Evolutionary conservation across 2,113 vertebrate genomes (phyloP).

Genomic region (Seriola aureovittata): DNA sequence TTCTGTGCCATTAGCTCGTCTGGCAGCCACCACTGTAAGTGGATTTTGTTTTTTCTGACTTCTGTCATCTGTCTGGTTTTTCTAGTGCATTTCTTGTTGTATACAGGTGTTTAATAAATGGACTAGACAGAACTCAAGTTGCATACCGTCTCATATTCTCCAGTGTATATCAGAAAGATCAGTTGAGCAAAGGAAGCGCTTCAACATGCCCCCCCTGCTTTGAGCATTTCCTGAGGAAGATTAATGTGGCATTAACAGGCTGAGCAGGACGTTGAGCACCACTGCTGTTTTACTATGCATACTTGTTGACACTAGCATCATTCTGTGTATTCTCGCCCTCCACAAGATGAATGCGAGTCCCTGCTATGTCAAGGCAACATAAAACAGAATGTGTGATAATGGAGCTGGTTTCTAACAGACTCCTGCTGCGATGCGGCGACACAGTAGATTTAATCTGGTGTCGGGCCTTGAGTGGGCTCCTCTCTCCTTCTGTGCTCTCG

Average conservation of each 20-base stretch:
- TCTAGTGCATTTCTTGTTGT: background rate
- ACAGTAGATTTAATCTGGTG: conserved; percentile 36
- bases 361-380: conserved; percentile 57
- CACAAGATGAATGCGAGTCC: conserved; percentile 66
- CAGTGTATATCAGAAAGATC: background rate
- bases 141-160: conserved; percentile 2
- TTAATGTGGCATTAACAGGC: conserved; percentile 52
- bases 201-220: background rate
- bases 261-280: background rate
- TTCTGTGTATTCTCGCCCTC: conserved; percentile 40
- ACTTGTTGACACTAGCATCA: conserved; percentile 42
- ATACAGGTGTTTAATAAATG: conserved; percentile 8
- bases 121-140: conserved; percentile 16
- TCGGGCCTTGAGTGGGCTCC: conserved; percentile 25
- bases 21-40: background rate
- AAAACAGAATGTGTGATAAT: conserved; percentile 49
- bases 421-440: conserved; percentile 10
- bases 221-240: conserved; percentile 33
- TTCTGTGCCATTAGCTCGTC: background rate
- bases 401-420: conserved; percentile 8
- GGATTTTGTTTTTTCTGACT: conserved; percentile 16
- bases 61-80: background rate
- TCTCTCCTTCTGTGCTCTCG: conserved; percentile 47
- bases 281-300: conserved; percentile 29
- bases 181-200: background rate